Evolutionary conservation across 2,113 vertebrate species (phyloP), one percentile per base, ranked within the genome.

Genomic region (Eurypyga helias): DNA sequence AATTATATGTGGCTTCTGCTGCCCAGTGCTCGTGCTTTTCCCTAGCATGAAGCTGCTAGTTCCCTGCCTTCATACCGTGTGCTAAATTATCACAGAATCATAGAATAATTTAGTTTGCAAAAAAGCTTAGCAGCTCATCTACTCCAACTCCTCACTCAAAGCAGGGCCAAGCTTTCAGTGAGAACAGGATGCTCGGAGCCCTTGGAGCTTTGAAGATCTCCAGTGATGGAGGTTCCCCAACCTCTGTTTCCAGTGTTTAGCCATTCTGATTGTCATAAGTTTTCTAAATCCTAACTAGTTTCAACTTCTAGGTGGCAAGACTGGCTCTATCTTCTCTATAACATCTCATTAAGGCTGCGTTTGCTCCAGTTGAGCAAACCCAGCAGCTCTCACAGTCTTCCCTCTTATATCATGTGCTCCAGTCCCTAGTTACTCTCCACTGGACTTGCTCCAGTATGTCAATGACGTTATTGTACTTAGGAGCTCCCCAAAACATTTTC

Each of bases 1-100:
- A 95, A 91, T 61, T 52, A 29, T 75, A 24, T 13, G 70, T 87
- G 77, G 52, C 81, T 91, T 95, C 87, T 93, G 77, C 57, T 95
- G 34, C 41, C 20, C 70, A 55, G 34, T 60, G 60, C 61, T 82
- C 45, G 38, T 51, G 55, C 57, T 85, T 7, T 26, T 29, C 38
- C 52, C 84, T 71, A 87, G 21, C 38, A 67, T 3, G 8, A 52
- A 90, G 49, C 57, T 87, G 81, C 77, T 72, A 4, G 26, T 48
- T 82, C 79, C 45, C 46, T 87, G 38, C 70, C 52, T 69, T 79
- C 38, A 9, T 70, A 61, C 13, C 2, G 0, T 34, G 18, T 9
- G 11, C 31, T 87, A 65, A 94, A 87, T 87, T 60, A 28, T 24
- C 17, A 52, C 3, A 1, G n/a, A 76, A 66, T 55, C 25, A 69